Conservation (phyloP, 2,113 vertebrate species). For the Phalacrocorax carbo region DNA sequence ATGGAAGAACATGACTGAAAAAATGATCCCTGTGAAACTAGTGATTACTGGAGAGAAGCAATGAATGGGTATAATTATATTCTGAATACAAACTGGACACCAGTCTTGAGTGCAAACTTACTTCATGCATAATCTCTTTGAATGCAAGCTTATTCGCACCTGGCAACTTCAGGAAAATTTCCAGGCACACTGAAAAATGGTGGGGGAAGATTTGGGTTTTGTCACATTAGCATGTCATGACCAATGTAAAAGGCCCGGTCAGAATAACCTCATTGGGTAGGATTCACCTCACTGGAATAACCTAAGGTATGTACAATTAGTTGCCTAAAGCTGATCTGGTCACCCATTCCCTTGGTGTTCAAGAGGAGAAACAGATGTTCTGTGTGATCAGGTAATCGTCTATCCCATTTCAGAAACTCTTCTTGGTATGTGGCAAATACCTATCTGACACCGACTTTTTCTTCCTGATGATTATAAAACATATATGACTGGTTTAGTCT, state of each 20-base stretch:
- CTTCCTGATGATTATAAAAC: background rate
- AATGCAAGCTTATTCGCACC: background rate
- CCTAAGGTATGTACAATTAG: background rate
- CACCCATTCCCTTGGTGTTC: rapidly evolving
- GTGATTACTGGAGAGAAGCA: background rate
- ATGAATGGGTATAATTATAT: background rate
- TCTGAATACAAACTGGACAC: background rate
- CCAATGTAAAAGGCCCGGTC: rapidly evolving
- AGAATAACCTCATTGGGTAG: background rate
- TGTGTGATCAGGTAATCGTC: background rate
- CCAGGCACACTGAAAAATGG: rapidly evolving
- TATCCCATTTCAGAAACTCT: background rate
- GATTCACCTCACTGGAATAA: background rate
- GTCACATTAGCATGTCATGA: rapidly evolving
- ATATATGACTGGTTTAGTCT: background rate
- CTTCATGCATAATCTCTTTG: background rate
- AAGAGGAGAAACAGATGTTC: background rate
- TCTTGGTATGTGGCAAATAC: background rate
- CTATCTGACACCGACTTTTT: background rate
- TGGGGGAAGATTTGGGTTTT: background rate
- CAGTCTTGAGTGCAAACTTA: background rate
- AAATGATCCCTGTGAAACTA: background rate
- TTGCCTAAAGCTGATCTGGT: background rate
- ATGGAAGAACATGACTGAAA: background rate
- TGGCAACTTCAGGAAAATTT: background rate